Conservation (phyloP, 2,888 invertebrate species). For the Drosophila robusta region DNA sequence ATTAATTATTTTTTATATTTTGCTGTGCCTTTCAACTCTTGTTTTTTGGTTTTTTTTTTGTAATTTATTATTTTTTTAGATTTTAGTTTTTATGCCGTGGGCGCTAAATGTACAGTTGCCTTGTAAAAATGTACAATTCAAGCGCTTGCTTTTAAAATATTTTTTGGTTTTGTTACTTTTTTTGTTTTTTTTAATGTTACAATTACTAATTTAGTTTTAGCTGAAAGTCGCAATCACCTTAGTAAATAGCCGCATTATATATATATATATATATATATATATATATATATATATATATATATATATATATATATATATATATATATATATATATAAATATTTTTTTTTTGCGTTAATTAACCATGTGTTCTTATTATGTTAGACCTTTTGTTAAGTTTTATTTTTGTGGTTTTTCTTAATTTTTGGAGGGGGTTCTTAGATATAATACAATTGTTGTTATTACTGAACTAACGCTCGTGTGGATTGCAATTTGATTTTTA, state of each 20-base stretch:
- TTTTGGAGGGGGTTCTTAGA: conserved; percentile 49
- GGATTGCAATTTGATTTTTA: conserved; percentile 49
- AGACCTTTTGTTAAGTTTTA: conserved; percentile 39
- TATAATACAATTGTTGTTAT: conserved; percentile 77
- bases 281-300: conserved; percentile 24
- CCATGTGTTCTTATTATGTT: conserved; percentile 70
- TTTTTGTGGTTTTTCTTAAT: conserved; percentile 22
- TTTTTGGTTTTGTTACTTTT: conserved; percentile 40
- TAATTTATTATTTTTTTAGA: conserved; percentile 31
- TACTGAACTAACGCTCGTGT: conserved; percentile 56
- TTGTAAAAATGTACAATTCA: conserved; percentile 79
- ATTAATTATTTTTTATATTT: conserved; percentile 41
- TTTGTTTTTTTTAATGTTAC: conserved; percentile 57
- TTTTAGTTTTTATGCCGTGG: conserved; percentile 64
- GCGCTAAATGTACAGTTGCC: conserved; percentile 79
- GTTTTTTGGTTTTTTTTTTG: conserved; percentile 36
- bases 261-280: conserved; percentile 26
- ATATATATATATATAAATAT: conserved; percentile 31
- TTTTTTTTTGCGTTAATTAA: conserved; percentile 67
- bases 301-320: conserved; percentile 29
- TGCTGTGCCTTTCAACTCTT: conserved; percentile 67
- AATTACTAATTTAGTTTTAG: conserved; percentile 69
- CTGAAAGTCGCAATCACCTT: conserved; percentile 79
- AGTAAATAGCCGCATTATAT: conserved; percentile 57
- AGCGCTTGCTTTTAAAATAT: conserved; percentile 79